Evolutionary conservation across 2,797 vertebrate species (phyloP).

Genomic region (Melanotaenia pygmaea): DNA sequence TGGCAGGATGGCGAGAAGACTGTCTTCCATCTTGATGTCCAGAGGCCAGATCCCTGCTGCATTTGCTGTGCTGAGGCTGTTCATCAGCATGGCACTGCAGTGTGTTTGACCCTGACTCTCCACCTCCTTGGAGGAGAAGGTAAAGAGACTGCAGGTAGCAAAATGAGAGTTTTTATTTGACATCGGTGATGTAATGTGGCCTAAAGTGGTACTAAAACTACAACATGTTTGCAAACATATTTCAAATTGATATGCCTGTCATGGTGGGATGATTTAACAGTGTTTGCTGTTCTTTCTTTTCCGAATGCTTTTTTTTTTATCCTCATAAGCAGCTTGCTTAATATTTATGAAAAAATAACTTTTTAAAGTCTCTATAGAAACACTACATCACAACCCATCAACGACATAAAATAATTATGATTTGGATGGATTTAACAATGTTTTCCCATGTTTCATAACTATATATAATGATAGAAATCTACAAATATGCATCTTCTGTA

Average conservation of each 20-base stretch:
- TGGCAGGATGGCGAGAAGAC: neutral
- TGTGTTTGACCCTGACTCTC: constrained; percentile 24
- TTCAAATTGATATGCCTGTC: neutral
- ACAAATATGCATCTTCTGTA: neutral
- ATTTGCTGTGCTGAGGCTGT: neutral
- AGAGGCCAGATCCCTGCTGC: constrained; percentile 27
- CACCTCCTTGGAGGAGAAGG: constrained; percentile 5
- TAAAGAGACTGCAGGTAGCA: neutral
- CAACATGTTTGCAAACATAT: neutral
- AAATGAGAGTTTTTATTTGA: constrained; percentile 1
- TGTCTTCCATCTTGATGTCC: constrained; percentile 36
- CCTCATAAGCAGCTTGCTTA: too few species aligned
- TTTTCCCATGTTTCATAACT: neutral
- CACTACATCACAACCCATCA: neutral
- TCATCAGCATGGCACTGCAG: neutral
- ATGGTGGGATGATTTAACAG: neutral
- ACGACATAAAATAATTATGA: neutral
- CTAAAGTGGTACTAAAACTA: neutral
- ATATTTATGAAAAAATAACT: neutral
- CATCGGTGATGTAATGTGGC: neutral
- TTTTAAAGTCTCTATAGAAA: neutral
- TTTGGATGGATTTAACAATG: constrained; percentile 4
- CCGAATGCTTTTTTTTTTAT: neutral
- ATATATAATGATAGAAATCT: neutral
- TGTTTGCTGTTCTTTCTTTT: neutral